Base-by-base conservation (phyloP, 1,140 invertebrate species). In the Philopotamus ludificatus region DNA sequence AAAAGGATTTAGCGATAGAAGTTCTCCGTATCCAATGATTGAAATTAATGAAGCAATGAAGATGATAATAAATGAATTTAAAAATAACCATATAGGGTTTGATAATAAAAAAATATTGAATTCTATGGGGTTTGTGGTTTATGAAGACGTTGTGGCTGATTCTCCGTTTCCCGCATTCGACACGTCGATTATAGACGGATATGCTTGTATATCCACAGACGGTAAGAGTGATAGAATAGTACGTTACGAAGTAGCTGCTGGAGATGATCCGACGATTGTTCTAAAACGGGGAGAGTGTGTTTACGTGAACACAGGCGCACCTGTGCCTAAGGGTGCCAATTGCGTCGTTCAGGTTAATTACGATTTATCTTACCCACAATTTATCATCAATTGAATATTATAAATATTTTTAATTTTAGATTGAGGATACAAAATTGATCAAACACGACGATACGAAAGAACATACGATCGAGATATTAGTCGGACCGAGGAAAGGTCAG, bases 251-350 rank as follows among this genome's bases (percentile, higher is more conserved):
- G 76, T 87, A 28, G 80, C 82, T 15, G 90, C 90, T n/a, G 90
- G 90, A 12, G 83, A 87, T 63, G 72, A 76, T 18, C 74, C 74
- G 2, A 72, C 65, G 16, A 49, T 74, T 23, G 76, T 80, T 25
- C 72, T 93, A 4, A 71, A 68, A 34, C 72, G 79, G 16, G 92
- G 92, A 0, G 84, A 86, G 71, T 95, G 94, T 77, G 85, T 90
- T 1, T 82, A 95, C 67, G 91, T 99, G n/a, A 97, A 92, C 73
- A 99, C 96, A 1, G 96, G 96, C 3, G 95, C 94, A 1, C 86
- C 93, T 0, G 65, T 98, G 59, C 95, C 96, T 0, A 71, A 83
- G 9, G 88, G 91, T 41, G 90, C 93, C 0, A 90, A 96, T 79
- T 89, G 90, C 68, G 91, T 96, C n/a, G 86, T 96, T 16, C 92